phyloP scores from a whole-genome alignment of 2,888 invertebrate genomes.

The Noctua pronuba region DNA sequence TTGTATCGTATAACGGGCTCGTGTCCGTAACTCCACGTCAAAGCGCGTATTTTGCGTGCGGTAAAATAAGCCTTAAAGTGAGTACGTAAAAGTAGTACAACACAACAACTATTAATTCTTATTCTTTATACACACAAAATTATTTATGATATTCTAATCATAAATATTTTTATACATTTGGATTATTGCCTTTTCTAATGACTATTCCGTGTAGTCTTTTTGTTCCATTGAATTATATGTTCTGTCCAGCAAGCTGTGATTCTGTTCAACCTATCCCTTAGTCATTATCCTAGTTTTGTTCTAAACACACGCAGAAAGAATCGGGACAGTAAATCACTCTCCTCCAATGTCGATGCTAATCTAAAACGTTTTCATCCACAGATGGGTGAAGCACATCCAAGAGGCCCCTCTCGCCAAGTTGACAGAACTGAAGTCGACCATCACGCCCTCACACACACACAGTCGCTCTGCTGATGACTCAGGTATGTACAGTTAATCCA shows the following conservation, averaged over 20 bases:
- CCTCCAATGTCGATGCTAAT: background rate
- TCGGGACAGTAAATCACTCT: no score
- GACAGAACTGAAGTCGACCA: constrained; percentile 79
- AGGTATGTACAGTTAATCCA: constrained; percentile 67
- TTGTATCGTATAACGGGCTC: no score
- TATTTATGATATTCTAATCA: no score
- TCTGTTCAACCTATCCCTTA: background rate
- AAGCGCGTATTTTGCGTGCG: no score
- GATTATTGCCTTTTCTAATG: background rate
- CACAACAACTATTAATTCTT: background rate
- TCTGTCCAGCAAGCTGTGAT: background rate
- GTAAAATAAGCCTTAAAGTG: background rate
- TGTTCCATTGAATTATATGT: background rate
- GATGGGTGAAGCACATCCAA: constrained; percentile 87
- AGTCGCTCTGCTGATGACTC: constrained; percentile 81
- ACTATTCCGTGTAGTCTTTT: background rate
- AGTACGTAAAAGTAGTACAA: background rate
- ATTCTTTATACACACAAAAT: no score
- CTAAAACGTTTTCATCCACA: constrained; percentile 48
- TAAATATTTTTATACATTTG: background rate
- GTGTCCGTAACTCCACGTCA: no score
- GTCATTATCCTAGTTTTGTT: background rate
- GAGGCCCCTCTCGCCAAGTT: constrained; percentile 84
- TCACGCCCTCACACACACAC: constrained; percentile 79
- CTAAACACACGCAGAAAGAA: background rate